A percentile compares a stretch with the other conserved stretches of the same genome.
phyloP scores from a whole-genome alignment of 2,888 invertebrate genomes.

The Eristalis tenax region DNA sequence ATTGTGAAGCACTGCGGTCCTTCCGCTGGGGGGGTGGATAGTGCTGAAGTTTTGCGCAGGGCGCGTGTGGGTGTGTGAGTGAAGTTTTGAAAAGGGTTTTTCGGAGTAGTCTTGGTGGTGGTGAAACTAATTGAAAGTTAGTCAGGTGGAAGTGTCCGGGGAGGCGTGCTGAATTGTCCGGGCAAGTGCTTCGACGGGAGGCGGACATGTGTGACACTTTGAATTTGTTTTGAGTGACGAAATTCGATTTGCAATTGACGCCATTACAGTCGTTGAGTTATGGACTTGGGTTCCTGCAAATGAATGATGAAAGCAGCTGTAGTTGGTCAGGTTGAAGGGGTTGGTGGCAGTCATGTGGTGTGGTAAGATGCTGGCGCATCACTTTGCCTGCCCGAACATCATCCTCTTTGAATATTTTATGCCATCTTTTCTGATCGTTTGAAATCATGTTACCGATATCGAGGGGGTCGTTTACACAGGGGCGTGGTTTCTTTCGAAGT shows the following conservation, averaged over 20 bases:
- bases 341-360: too few species aligned
- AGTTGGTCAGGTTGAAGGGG: too few species aligned
- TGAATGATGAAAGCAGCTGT: too few species aligned
- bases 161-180: constrained; percentile 20
- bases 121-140: constrained; percentile 79
- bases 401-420: too few species aligned
- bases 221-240: background rate
- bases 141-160: constrained; percentile 74
- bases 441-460: too few species aligned
- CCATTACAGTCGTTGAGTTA: background rate
- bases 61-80: background rate
- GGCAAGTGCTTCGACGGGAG: background rate
- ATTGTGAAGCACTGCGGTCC: constrained; percentile 23
- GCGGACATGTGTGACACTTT: background rate
- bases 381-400: too few species aligned
- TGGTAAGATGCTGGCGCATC: too few species aligned
- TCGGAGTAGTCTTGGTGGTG: constrained; percentile 56
- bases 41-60: background rate
- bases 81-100: constrained; percentile 50
- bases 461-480: too few species aligned
- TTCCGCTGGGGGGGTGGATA: constrained; percentile 9
- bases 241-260: background rate
- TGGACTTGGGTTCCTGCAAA: too few species aligned
- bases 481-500: too few species aligned
- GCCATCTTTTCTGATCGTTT: too few species aligned